Conservation (phyloP, 2,797 vertebrate species). For the Myotis pilosus region DNA sequence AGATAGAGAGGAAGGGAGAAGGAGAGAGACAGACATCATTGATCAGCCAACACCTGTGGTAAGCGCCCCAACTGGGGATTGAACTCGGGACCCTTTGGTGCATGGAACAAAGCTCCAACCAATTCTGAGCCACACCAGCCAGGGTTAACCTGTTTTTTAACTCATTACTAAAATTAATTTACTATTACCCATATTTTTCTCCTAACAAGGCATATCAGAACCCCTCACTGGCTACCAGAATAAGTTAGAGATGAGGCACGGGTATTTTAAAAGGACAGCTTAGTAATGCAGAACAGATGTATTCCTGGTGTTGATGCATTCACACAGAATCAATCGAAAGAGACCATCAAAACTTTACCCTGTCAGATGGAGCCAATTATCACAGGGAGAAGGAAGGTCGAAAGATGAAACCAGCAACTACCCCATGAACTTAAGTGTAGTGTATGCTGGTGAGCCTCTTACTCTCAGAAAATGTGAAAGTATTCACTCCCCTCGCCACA, state of each 20-base stretch:
- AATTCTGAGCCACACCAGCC: not conserved
- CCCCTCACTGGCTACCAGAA: not conserved
- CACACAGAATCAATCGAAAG: not conserved
- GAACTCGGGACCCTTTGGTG: not conserved
- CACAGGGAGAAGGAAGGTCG: not conserved
- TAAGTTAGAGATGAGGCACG: not conserved
- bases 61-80: not conserved
- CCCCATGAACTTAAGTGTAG: not conserved
- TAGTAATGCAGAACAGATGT: not conserved
- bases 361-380: not conserved
- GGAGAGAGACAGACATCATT: not conserved
- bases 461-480: not conserved
- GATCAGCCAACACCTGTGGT: not conserved
- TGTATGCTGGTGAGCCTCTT: not conserved
- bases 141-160: constrained; percentile 8
- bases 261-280: constrained; percentile 2
- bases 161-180: not conserved
- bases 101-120: not conserved
- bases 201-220: not conserved
- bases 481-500: not conserved
- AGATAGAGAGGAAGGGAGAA: not conserved
- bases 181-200: not conserved
- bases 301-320: not conserved
- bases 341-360: not conserved
- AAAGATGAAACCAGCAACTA: not conserved